Evolutionary conservation across 2,113 vertebrate species (phyloP).

Genomic region (Columbina picui): DNA sequence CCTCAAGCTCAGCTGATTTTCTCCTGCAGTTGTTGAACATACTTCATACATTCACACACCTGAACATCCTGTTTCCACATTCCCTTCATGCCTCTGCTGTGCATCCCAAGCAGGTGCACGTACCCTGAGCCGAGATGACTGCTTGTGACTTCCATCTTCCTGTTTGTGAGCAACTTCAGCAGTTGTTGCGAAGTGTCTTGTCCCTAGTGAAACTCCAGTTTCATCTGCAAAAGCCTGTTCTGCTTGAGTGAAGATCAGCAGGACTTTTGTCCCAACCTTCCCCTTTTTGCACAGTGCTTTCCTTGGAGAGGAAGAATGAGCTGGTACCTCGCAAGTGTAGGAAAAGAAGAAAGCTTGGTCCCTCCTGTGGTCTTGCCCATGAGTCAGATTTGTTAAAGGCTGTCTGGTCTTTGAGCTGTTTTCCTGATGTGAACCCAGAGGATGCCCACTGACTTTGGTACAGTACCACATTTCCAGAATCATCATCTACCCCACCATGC

Average conservation of each 20-base stretch:
- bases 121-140: background rate
- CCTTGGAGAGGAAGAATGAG: background rate
- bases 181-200: background rate
- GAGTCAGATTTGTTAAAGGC: background rate
- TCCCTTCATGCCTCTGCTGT: background rate
- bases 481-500: background rate
- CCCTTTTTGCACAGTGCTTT: background rate
- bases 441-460: background rate
- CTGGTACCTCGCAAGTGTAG: background rate
- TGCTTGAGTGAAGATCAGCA: background rate
- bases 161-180: background rate
- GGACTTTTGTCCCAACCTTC: background rate
- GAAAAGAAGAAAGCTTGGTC: background rate
- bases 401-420: constrained; percentile 1
- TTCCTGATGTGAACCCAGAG: background rate
- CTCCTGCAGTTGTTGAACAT: background rate
- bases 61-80: background rate
- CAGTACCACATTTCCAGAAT: background rate
- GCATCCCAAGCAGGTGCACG: background rate
- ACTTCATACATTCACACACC: background rate
- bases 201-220: background rate
- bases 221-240: background rate
- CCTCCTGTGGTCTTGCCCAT: background rate
- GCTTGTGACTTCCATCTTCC: background rate
- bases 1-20: background rate